Evolutionary conservation across 2,888 invertebrate genomes (phyloP).

Genomic region (Ditylenchus weischeri): DNA sequence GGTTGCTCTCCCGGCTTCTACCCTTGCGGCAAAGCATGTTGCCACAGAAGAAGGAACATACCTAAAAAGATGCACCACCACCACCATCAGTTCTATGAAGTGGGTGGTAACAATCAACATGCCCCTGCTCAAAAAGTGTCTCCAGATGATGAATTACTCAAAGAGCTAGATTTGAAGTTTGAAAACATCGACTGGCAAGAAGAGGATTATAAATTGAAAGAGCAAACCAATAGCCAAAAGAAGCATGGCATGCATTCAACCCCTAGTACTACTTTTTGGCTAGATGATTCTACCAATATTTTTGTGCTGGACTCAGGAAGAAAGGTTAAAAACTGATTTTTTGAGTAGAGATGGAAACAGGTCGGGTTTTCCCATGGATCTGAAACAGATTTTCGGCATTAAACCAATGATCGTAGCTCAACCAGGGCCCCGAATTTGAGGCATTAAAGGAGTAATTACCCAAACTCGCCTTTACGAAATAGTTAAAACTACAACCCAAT

Average conservation of each 20-base stretch:
- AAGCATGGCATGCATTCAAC: background rate
- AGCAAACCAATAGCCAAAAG: background rate
- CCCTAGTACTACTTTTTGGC: conserved; percentile 4
- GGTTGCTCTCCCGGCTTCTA: conserved; percentile 4
- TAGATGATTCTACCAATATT: conserved; percentile 13
- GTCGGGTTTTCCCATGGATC: no score
- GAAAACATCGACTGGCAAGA: background rate
- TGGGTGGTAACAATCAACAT: background rate
- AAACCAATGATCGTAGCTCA: background rate
- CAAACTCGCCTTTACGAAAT: background rate
- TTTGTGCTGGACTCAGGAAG: conserved; percentile 5
- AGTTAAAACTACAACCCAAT: no score
- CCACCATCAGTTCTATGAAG: background rate
- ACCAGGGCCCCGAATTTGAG: background rate
- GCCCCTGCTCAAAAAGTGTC: background rate
- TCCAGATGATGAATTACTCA: background rate
- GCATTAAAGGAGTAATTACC: background rate
- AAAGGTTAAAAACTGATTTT: background rate
- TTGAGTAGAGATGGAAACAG: no score
- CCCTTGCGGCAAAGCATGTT: conserved; percentile 7
- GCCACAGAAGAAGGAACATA: background rate
- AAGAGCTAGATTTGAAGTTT: background rate
- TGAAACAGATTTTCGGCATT: background rate
- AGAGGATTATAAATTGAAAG: background rate
- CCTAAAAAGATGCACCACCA: background rate